Base-by-base conservation (phyloP, 2,888 invertebrate species). In the Fissipunctia ypsillon region DNA sequence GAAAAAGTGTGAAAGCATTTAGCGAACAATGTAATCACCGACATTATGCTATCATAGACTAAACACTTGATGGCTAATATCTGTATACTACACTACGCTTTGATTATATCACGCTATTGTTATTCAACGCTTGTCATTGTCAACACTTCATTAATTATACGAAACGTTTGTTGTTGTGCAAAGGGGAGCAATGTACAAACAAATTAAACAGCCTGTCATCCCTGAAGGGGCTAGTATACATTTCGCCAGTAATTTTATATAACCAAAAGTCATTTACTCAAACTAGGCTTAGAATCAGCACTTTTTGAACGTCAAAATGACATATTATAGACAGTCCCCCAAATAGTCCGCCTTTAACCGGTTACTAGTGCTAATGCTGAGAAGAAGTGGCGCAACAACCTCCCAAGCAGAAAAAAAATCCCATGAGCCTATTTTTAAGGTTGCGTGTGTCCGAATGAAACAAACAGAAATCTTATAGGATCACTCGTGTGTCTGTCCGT, bases 1-100 rank as follows among this genome's bases (percentile, higher is more conserved):
- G 45, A 76, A 75, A 56, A 57, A 19, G 48, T 72, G 43, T 81
- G 56, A 67, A 69, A 68, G 35, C 68, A 76, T 76, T 75, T 69
- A 80, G 1, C 25, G 22, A 63, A 59, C 69, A 63, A 67, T 60
- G 14, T 50, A 66, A 73, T 73, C 41, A 54, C n/a, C 38, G 25
- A 38, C 48, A 73, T 69, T 59, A n/a, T 57, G n/a, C 22, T 56
- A 56, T 73, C 54, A 57, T 35, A 66, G 41, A 66, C 57, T 25
- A 54, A 63, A 72, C 66, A 77, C 25, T 80, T 59, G 28, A 22
- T 59, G 45, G 4, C 54, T 76, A 50, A 59, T 57, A 54, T 48
- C 25, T 45, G 41, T 65, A 19, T 43, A 48, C 12, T n/a, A 41
- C n/a, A 41, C 0, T 41, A 48, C 22, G 45, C 35, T 54, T 31